Conservation (phyloP, 2,797 vertebrate genomes). For the Sorex maritimensis region DNA sequence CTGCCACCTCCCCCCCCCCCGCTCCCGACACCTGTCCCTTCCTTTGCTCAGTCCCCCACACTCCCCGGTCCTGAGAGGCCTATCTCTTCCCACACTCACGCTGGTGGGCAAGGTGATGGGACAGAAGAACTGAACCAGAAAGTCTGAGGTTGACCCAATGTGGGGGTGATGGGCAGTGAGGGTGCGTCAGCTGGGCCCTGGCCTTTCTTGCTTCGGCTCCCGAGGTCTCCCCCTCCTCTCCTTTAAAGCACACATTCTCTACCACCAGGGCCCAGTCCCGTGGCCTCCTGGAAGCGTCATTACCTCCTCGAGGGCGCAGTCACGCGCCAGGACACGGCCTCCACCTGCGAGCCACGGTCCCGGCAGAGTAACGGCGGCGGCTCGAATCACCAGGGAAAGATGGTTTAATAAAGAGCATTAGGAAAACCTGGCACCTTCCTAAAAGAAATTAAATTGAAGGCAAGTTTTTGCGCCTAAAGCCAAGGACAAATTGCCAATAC, state of each 20-base stretch:
- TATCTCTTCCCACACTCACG: not conserved
- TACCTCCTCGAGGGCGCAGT: no score
- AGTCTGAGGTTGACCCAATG: slow-evolving; percentile 20
- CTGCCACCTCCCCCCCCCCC: not conserved
- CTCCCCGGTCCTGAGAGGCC: not conserved
- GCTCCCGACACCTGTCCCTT: not conserved
- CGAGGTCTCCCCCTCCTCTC: no score
- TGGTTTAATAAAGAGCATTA: slow-evolving; percentile 23
- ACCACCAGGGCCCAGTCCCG: no score
- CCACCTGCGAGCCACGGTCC: not conserved
- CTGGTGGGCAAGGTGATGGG: not conserved
- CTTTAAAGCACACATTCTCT: no score
- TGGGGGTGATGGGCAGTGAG: no score
- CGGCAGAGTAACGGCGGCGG: not conserved
- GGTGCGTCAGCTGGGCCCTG: no score
- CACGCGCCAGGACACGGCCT: no score
- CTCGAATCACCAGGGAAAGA: not conserved
- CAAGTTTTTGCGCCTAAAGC: not conserved
- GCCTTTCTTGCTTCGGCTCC: no score
- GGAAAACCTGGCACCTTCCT: slow-evolving; percentile 23
- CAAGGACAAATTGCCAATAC: slow-evolving; percentile 32
- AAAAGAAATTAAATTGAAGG: slow-evolving; percentile 25
- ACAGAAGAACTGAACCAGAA: not conserved
- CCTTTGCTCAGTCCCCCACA: not conserved
- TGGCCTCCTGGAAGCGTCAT: no score